These are phyloP conservation scores for Euura saliciscinereae DNA, from an alignment of 1,140 invertebrate genomes.

Conservation along the genomic window DNA sequence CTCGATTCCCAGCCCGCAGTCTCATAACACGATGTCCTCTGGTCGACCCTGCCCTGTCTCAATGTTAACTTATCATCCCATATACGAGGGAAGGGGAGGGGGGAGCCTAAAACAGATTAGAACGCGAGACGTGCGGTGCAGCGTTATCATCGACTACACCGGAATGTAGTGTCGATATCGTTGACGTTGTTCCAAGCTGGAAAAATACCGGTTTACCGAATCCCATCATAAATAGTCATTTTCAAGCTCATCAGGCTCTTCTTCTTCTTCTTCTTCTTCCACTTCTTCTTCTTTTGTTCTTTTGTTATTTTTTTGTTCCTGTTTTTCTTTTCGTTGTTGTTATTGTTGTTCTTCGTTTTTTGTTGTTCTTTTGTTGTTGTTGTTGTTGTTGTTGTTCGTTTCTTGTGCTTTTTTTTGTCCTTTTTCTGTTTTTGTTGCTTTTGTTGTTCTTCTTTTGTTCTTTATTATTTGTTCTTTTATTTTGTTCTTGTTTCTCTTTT, in stretches of 20 bases:
- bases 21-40: conserved; percentile 33
- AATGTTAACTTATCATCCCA: conserved; percentile 47
- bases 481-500: neutral
- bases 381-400: neutral
- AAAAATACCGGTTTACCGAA: neutral
- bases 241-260: too few species aligned
- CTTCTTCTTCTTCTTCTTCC: neutral
- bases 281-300: neutral
- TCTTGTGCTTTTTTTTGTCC: neutral
- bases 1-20: neutral
- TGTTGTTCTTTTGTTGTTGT: neutral
- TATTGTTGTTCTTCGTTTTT: neutral
- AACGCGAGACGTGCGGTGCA: conserved; percentile 21
- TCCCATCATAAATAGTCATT: too few species aligned
- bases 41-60: conserved; percentile 38
- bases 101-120: conserved; percentile 24
- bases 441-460: neutral
- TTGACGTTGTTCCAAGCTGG: neutral
- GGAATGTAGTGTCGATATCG: neutral
- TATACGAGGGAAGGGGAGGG: conserved; percentile 12
- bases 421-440: neutral
- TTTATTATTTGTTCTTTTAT: too few species aligned
- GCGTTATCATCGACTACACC: conserved; percentile 22
- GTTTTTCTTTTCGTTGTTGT: too few species aligned
- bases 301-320: too few species aligned